phyloP scores from a whole-genome alignment of 2,797 vertebrate genomes.

The Cottoperca gobio region DNA sequence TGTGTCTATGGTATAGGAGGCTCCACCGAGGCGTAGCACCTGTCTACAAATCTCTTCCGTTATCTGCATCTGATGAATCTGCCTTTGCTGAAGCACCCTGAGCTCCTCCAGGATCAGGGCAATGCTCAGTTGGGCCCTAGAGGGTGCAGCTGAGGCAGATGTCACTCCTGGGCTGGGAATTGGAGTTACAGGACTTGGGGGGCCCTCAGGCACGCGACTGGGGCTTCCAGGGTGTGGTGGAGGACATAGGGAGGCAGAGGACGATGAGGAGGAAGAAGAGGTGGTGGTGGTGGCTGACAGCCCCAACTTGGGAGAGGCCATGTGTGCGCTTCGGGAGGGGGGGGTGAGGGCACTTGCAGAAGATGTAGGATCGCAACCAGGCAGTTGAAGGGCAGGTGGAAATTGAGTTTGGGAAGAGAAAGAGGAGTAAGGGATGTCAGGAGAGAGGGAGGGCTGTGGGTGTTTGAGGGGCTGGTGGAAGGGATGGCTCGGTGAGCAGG shows the following conservation, averaged over 20 bases:
- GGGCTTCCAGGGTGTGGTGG: slow-evolving; percentile 88
- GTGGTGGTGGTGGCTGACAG: slow-evolving; percentile 85
- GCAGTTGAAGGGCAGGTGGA: slow-evolving; percentile 37
- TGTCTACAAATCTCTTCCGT: slow-evolving; percentile 94
- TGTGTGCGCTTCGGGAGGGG: slow-evolving; percentile 59
- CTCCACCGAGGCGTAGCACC: slow-evolving; percentile 89
- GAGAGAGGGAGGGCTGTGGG: slow-evolving; percentile 37
- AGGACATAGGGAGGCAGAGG: slow-evolving; percentile 83
- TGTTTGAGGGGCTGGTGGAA: slow-evolving; percentile 49
- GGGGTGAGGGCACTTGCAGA: slow-evolving; percentile 56
- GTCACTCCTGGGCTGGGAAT: slow-evolving; percentile 81
- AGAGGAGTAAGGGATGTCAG: slow-evolving; percentile 43
- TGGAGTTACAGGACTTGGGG: slow-evolving; percentile 85
- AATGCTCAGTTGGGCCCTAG: slow-evolving; percentile 88
- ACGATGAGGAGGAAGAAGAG: slow-evolving; percentile 82
- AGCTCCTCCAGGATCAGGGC: slow-evolving; percentile 93
- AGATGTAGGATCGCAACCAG: slow-evolving; percentile 56
- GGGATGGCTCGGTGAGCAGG: slow-evolving; percentile 55
- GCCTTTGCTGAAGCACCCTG: slow-evolving; percentile 91
- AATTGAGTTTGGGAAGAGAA: slow-evolving; percentile 43
- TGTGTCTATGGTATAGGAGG: slow-evolving; percentile 77
- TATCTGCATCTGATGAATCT: slow-evolving; percentile 96
- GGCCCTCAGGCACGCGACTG: slow-evolving; percentile 87
- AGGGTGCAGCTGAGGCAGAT: slow-evolving; percentile 79
- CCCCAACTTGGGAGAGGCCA: slow-evolving; percentile 88